Evolutionary conservation across 2,888 invertebrate genomes (phyloP).

Genomic region (Zootermopsis nevadensis): DNA sequence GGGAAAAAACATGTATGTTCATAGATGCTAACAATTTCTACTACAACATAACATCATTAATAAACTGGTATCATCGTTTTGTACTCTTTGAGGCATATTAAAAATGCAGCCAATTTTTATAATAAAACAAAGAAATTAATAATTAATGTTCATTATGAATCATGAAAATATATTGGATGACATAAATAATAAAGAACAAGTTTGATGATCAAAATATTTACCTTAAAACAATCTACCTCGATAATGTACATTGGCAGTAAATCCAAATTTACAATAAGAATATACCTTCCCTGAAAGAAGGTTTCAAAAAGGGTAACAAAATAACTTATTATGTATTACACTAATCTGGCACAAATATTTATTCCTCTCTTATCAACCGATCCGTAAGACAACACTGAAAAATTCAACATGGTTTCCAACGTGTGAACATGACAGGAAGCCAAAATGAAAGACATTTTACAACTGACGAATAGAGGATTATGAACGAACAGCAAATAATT

Average conservation of each 20-base stretch:
- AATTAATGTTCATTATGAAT: not conserved
- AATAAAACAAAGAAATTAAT: not conserved
- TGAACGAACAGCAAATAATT: conserved; percentile 1
- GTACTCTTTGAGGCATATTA: conserved; percentile 35
- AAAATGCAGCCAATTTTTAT: conserved; percentile 36
- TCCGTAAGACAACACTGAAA: conserved; percentile 27
- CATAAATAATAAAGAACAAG: conserved; percentile 41
- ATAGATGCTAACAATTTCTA: not conserved
- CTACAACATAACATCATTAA: not conserved
- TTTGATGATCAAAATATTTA: conserved; percentile 35
- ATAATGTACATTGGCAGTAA: conserved; percentile 44
- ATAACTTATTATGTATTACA: conserved; percentile 49
- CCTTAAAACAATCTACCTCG: conserved; percentile 43
- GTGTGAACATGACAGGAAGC: not conserved
- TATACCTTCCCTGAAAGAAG: conserved; percentile 44
- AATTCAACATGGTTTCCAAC: conserved; percentile 13
- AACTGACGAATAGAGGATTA: not conserved
- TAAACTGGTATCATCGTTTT: not conserved
- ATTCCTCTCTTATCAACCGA: not conserved
- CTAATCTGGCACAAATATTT: conserved; percentile 42
- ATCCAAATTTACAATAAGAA: conserved; percentile 38
- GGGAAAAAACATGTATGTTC: not conserved
- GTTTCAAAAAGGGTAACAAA: conserved; percentile 47
- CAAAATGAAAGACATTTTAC: not conserved
- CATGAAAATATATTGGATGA: conserved; percentile 20